Conservation (phyloP, 1,140 invertebrate species). For the Charaxes varanes region DNA sequence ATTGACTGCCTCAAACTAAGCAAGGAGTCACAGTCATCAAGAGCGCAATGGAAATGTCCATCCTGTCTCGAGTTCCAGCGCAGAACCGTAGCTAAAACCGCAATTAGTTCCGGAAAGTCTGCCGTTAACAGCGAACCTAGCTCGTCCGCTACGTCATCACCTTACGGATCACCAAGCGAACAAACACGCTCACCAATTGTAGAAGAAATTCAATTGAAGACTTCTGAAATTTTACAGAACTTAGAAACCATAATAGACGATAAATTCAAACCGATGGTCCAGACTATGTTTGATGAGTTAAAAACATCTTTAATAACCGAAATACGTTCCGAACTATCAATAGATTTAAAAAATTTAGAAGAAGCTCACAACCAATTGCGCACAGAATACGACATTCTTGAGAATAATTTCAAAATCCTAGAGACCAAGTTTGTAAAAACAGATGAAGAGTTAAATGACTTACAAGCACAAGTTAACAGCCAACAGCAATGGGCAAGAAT, state of each 20-base stretch:
- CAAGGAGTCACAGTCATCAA: not conserved
- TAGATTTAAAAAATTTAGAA: slow-evolving; percentile 5
- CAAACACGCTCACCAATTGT: slow-evolving; percentile 1
- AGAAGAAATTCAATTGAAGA: too few species aligned
- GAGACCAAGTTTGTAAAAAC: not conserved
- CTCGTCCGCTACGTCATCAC: too few species aligned
- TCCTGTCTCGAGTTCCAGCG: not conserved
- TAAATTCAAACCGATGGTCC: not conserved
- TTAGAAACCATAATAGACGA: slow-evolving; percentile 3
- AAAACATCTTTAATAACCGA: not conserved
- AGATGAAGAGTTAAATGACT: not conserved
- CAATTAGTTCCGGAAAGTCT: too few species aligned
- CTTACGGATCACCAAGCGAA: too few species aligned
- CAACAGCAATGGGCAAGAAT: slow-evolving; percentile 2
- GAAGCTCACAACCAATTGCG: not conserved
- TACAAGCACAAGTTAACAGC: not conserved
- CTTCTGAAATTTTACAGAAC: slow-evolving; percentile 1
- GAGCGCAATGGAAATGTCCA: slow-evolving; percentile 3
- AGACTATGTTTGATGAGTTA: slow-evolving; percentile 1
- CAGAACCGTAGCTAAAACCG: too few species aligned
- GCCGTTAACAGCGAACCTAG: too few species aligned
- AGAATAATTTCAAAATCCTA: not conserved
- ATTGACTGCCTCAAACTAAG: slow-evolving; percentile 3
- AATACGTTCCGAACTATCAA: slow-evolving; percentile 2
- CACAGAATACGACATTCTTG: not conserved